A percentile compares a stretch with the other conserved stretches of the same genome.
Conservation (phyloP, 2,888 invertebrate genomes). For the Sarcophaga rosellei region DNA sequence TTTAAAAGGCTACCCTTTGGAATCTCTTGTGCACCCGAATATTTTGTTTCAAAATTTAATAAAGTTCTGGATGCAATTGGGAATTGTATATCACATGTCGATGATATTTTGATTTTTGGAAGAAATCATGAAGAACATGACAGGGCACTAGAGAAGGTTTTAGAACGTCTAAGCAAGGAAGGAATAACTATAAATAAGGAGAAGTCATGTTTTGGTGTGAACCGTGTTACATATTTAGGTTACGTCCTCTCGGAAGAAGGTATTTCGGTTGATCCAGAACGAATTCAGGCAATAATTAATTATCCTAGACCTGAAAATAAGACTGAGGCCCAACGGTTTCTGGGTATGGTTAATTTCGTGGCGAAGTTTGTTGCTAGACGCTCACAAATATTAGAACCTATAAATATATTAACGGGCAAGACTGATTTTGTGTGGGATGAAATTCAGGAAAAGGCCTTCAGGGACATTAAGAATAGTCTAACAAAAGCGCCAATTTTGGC, state of each 20-base stretch:
- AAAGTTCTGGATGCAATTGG: conserved; percentile 25
- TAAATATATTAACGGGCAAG: conserved; percentile 47
- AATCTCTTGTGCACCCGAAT: conserved; percentile 43
- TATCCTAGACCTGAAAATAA: conserved; percentile 40
- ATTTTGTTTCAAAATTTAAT: conserved; percentile 51
- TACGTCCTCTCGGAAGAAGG: conserved; percentile 32
- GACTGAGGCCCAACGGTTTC: conserved; percentile 27
- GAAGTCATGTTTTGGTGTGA: conserved; percentile 38
- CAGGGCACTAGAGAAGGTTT: conserved; percentile 15
- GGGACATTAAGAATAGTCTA: conserved; percentile 16
- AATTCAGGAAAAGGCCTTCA: conserved; percentile 29
- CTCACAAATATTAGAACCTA: conserved; percentile 31
- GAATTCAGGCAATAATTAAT: conserved; percentile 33
- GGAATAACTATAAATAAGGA: conserved; percentile 47
- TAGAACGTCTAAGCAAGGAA: conserved; percentile 34
- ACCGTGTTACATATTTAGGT: conserved; percentile 36
- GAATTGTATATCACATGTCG: conserved; percentile 36
- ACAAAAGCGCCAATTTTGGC: conserved; percentile 33
- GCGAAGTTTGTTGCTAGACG: conserved; percentile 42
- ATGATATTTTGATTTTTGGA: conserved; percentile 47
- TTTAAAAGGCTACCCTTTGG: conserved; percentile 47
- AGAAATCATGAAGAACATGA: conserved; percentile 31
- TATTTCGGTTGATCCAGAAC: conserved; percentile 32
- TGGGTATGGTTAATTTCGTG: conserved; percentile 47
- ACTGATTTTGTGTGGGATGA: conserved; percentile 39